Evolutionary conservation across 2,888 invertebrate genomes (phyloP).

Genomic region (Sesia bembeciformis): DNA sequence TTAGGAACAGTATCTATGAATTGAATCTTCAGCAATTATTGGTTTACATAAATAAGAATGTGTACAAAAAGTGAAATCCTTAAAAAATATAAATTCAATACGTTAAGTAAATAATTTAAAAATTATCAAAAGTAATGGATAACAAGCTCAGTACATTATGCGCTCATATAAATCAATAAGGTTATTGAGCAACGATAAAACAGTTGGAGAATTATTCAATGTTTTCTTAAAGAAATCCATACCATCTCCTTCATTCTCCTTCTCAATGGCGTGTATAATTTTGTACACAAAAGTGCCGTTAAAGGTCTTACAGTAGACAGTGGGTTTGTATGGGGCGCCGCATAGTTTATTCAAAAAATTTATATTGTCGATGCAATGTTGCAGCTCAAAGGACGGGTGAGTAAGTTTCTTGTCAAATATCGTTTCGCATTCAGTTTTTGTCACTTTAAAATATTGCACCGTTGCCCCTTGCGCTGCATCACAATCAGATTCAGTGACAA

Average conservation of each 20-base stretch:
- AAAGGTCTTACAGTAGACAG: conserved; percentile 18
- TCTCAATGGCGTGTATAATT: conserved; percentile 9
- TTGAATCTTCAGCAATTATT: too few relatives aligned
- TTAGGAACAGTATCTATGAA: too few relatives aligned
- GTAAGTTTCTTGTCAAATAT: conserved; percentile 14
- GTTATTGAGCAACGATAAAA: conserved; percentile 2
- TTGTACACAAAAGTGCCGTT: conserved; percentile 29
- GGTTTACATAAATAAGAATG: too few relatives aligned
- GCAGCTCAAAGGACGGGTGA: conserved; percentile 21
- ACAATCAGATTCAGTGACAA: conserved; percentile 11
- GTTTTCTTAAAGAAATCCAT: conserved; percentile 2
- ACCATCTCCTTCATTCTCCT: not conserved
- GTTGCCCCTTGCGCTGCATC: conserved; percentile 8
- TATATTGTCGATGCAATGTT: conserved; percentile 24
- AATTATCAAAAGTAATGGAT: too few relatives aligned
- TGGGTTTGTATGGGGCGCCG: conserved; percentile 17
- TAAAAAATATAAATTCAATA: too few relatives aligned
- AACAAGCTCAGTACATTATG: too few relatives aligned
- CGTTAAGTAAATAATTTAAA: too few relatives aligned
- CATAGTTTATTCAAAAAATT: conserved; percentile 31
- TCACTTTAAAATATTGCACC: conserved; percentile 11
- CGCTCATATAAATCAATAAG: conserved; percentile 3
- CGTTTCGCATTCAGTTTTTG: conserved; percentile 2
- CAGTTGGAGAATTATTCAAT: conserved; percentile 4
- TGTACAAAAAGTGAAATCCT: too few relatives aligned